These are phyloP conservation scores for Metalampra italica DNA, from an alignment of 2,888 invertebrate species.

Conservation along the genomic window DNA sequence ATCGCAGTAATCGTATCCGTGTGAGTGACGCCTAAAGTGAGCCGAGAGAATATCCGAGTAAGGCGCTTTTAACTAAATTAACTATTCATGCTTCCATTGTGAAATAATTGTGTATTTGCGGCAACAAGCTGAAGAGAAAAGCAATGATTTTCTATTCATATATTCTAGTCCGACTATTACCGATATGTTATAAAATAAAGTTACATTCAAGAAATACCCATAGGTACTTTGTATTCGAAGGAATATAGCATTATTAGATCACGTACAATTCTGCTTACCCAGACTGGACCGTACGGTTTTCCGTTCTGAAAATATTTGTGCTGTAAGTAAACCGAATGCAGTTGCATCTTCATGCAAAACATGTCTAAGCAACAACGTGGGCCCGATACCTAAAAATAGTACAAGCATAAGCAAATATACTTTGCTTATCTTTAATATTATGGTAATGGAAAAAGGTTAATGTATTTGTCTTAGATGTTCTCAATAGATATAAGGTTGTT, in stretches of 20 bases:
- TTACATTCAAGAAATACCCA: constrained; percentile 1
- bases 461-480: not conserved
- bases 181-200: not conserved
- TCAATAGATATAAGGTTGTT: constrained; percentile 6
- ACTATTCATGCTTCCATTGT: no score
- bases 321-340: constrained; percentile 14
- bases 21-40: no score
- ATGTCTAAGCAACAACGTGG: constrained; percentile 4
- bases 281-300: constrained; percentile 8
- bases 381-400: constrained; percentile 3
- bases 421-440: not conserved
- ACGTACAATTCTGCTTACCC: constrained; percentile 13
- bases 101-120: no score
- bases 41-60: no score
- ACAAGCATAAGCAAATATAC: constrained; percentile 2
- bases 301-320: constrained; percentile 15
- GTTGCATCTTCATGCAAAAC: constrained; percentile 14
- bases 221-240: constrained; percentile 4
- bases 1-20: no score
- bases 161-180: not conserved
- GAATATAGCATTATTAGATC: constrained; percentile 11
- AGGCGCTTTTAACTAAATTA: not conserved
- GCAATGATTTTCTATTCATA: no score
- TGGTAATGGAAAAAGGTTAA: not conserved
- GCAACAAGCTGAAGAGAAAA: no score